Conservation (phyloP, 2,888 invertebrate genomes). For the Trachelus iudaicus region DNA sequence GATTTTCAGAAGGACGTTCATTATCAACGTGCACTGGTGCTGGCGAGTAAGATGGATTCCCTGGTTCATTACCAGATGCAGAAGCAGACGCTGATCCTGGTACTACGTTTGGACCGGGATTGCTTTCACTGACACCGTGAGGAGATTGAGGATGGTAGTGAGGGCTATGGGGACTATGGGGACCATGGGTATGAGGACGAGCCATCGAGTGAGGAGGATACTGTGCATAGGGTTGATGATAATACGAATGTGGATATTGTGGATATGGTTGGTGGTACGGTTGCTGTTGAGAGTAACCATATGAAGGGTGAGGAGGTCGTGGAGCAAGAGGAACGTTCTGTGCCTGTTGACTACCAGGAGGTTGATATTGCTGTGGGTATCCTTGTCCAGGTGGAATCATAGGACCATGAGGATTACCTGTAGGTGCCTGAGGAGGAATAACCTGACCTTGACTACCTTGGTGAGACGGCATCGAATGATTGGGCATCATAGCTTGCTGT, state of each 20-base stretch:
- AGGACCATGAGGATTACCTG: constrained; percentile 51
- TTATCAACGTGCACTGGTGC: constrained; percentile 50
- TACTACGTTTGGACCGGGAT: constrained; percentile 41
- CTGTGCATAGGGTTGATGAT: constrained; percentile 69
- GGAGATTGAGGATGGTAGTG: constrained; percentile 63
- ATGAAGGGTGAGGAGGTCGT: constrained; percentile 69
- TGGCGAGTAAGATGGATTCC: constrained; percentile 50
- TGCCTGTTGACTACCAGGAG: constrained; percentile 59
- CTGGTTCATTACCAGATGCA: constrained; percentile 40
- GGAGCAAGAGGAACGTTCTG: constrained; percentile 70
- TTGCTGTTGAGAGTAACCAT: constrained; percentile 67
- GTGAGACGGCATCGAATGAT: constrained; percentile 59
- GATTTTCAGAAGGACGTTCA: constrained; percentile 51
- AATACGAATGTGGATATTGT: constrained; percentile 68
- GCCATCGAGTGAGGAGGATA: constrained; percentile 69
- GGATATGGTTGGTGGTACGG: constrained; percentile 67
- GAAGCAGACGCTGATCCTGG: constrained; percentile 41
- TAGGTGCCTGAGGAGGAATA: constrained; percentile 54
- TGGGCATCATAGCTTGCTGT: constrained; percentile 51
- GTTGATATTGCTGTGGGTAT: constrained; percentile 63
- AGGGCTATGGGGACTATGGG: constrained; percentile 52
- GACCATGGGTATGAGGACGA: constrained; percentile 63
- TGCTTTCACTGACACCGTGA: constrained; percentile 54
- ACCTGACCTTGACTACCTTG: constrained; percentile 47
- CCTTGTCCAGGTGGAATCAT: constrained; percentile 62